Evolutionary conservation across 2,888 invertebrate species (phyloP), one percentile per base, ranked within the genome.

Genomic region (Hemicrepidius hirtus): DNA sequence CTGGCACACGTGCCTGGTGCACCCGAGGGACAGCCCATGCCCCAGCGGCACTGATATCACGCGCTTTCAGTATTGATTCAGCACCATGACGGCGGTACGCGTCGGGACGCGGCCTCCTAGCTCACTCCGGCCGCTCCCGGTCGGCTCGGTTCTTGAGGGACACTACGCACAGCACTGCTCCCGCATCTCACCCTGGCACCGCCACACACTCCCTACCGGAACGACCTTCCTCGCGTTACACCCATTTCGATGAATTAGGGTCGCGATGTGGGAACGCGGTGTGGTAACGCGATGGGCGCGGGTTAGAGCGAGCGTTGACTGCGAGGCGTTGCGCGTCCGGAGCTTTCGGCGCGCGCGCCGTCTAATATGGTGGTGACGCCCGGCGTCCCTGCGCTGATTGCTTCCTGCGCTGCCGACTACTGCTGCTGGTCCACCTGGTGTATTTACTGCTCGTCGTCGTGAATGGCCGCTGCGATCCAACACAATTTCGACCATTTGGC

Each of bases 1-100:
- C 79, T 80, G 84, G 84, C 84, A 85, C 85, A 84, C 82, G 84
- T 85, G 85, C 84, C 84, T 82, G 82, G 82, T 82, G 82, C 82
- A 80, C 81, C 81, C 79, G 78, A 77, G 78, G 82, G 79, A 76
- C 74, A 78, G 74, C 78, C 81, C 80, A 81, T 81, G 76, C 73
- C 78, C 77, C 75, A 71, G 71, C 74, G 73, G 69, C 67, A 73
- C 62, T 62, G 59, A 72, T 66, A 77, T 69, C 75, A 67, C 69
- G 24, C 71, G 44, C 64, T 70, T 70, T 70, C 65, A 72, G 69
- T 77, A 78, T 78, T 78, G 78, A 78, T 78, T 78, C 74, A 75
- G 71, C 69, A 76, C 72, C 78, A 78, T 79, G 74, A 76, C 78
- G 71, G 68, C 64, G 66, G 68, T 60, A 65, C 55, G 64, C 57